Percentiles rank a stretch among this genome's conserved stretches.
Conservation (phyloP, 1,140 invertebrate genomes). For the Delia radicum region DNA sequence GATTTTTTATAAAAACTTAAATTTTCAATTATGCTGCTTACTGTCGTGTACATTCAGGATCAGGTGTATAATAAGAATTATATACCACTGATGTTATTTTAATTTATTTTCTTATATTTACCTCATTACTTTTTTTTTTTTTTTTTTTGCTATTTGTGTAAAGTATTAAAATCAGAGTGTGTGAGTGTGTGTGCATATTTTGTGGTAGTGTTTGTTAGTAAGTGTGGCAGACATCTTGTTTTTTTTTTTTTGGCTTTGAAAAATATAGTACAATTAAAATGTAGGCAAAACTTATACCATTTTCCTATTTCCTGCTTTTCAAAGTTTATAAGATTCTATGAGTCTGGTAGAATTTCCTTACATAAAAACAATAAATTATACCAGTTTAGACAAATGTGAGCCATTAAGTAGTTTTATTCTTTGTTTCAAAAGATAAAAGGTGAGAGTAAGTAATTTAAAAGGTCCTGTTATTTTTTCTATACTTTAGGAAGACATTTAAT, state of each 20-base stretch:
- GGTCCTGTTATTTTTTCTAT: not conserved
- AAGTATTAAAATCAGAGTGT: not conserved
- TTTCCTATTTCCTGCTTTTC: not conserved
- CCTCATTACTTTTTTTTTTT: not conserved
- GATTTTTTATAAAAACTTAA: too few relatives aligned
- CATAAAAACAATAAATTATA: constrained; percentile 6
- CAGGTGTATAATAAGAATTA: too few relatives aligned
- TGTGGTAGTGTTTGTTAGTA: not conserved
- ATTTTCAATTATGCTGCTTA: too few relatives aligned
- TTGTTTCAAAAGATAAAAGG: not conserved
- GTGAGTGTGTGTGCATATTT: not conserved
- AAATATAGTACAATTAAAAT: constrained; percentile 1
- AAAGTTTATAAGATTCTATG: not conserved
- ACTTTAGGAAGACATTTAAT: constrained; percentile 7
- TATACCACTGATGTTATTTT: constrained; percentile 17
- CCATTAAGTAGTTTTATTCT: constrained; percentile 4
- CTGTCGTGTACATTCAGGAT: too few relatives aligned
- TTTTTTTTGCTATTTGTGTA: too few relatives aligned
- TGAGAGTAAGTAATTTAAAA: not conserved
- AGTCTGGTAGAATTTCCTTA: not conserved
- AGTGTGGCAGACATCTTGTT: constrained; percentile 5
- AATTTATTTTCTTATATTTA: not conserved
- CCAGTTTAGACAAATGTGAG: constrained; percentile 16
- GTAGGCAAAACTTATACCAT: not conserved
- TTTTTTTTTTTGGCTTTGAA: not conserved